A percentile compares a stretch with the other conserved stretches of the same genome.
phyloP scores from a whole-genome alignment of 1,140 invertebrate species.

The Meloidogyne hapla region DNA sequence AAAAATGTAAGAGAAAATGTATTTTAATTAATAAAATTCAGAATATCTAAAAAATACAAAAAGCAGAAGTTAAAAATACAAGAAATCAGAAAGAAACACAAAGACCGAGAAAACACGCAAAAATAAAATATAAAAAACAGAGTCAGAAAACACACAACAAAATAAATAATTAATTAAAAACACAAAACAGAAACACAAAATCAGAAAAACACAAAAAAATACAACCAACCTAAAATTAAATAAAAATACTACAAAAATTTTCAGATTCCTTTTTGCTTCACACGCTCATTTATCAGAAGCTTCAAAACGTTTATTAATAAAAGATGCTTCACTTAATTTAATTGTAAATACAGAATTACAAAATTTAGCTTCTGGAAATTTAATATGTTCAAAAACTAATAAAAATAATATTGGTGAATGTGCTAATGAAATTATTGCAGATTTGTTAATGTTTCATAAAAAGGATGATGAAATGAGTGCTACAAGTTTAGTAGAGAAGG shows the following conservation, averaged over 20 bases:
- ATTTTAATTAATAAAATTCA: not conserved
- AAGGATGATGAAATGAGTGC: constrained; percentile 1
- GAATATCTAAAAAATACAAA: not conserved
- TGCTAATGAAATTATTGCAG: constrained; percentile 44
- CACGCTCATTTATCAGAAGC: constrained; percentile 41
- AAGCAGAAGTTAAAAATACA: not conserved
- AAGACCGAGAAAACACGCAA: too few species aligned
- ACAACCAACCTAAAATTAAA: too few species aligned
- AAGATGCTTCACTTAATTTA: constrained; percentile 37
- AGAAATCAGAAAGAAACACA: not conserved
- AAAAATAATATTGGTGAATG: constrained; percentile 38
- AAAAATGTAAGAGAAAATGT: not conserved
- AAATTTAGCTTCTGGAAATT: constrained; percentile 40
- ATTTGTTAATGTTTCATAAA: constrained; percentile 38
- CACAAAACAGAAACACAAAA: too few species aligned
- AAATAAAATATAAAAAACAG: too few species aligned
- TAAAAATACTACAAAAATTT: too few species aligned
- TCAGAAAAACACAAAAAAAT: too few species aligned
- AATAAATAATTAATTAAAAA: too few species aligned
- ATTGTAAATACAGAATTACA: constrained; percentile 55
- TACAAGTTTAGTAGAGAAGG: not conserved
- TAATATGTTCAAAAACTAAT: constrained; percentile 31
- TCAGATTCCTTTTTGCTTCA: constrained; percentile 44
- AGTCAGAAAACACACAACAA: too few species aligned
- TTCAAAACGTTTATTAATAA: constrained; percentile 32